Evolutionary conservation across 2,113 vertebrate species (phyloP).

Genomic region (Pogonocichla stellata): DNA sequence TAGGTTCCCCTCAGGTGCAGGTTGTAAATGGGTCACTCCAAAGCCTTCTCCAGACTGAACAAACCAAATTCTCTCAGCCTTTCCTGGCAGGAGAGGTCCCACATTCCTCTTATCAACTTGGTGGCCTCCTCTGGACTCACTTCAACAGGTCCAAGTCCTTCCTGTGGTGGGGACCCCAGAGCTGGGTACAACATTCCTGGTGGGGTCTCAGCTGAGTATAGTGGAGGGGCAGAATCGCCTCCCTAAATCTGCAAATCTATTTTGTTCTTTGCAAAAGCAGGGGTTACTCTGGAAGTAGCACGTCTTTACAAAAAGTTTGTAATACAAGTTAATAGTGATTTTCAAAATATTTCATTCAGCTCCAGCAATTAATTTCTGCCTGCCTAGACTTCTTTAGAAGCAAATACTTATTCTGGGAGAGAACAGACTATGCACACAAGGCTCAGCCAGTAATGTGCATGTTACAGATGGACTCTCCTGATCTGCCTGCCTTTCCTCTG

Average conservation of each 20-base stretch:
- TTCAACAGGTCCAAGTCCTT: neutral
- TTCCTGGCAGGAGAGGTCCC: neutral
- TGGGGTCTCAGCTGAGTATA: neutral
- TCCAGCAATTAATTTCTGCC: neutral
- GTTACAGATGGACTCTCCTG: neutral
- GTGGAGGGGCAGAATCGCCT: neutral
- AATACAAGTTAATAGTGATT: neutral
- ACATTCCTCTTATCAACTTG: neutral
- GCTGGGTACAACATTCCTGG: neutral
- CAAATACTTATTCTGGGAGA: neutral
- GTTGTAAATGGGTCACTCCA: neutral
- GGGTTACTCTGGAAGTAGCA: neutral
- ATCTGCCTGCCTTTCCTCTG: neutral
- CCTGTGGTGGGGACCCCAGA: neutral
- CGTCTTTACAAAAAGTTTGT: neutral
- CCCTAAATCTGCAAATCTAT: neutral
- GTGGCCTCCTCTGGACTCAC: accelerated
- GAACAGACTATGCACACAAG: neutral
- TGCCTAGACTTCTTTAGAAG: neutral
- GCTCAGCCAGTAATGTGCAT: neutral
- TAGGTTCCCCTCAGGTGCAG: neutral
- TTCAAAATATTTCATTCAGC: neutral
- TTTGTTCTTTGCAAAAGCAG: neutral
- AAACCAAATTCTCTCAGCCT: neutral
- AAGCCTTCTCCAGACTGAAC: neutral